Evolutionary conservation across 2,888 invertebrate genomes (phyloP), one percentile per base, ranked within the genome.

Genomic region (Phengaris arion): DNA sequence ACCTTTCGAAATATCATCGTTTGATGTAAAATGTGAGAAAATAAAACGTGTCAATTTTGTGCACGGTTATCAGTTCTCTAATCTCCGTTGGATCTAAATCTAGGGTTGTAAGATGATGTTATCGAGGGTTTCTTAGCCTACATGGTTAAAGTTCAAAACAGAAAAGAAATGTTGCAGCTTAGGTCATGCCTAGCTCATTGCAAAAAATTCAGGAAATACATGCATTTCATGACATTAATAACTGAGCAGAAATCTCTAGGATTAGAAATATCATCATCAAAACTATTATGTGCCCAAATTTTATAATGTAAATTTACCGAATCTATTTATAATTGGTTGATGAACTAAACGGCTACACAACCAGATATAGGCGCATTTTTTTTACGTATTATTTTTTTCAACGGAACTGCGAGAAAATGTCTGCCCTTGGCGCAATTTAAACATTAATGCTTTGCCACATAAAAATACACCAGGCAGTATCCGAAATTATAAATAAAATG

Each of bases 131-230:
- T 45, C 64, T 64, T 64, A 64, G 64, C 64, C 12, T 64, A 22
- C 15, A 6, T 12, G 64, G 64, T 22, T 70, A 70, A 70, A 70
- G 70, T 70, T 70, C 70, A 70, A 70, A 70, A 12, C 35, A 45
- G 15, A 70, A 48, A 69, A 64, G 68, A 46, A 51, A 64, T 35
- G 64, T 64, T 64, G 64, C 64, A 6, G 35, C 35, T 45, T 64
- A 64, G 59, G 22, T 64, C 64, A 64, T 22, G 51, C 12, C 48
- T 70, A 10, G 51, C 48, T 15, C 22, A 13, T 70, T 48, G 48
- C 70, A 51, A 64, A 64, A 70, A 51, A 15, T 15, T 70, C 5
- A 70, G 15, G 15, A 35, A 51, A 48, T 9, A 22, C 59, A 59
- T 64, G 64, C 35, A 64, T 64, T 64, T 45, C 12, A 64, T 12